Evolutionary conservation across 2,113 vertebrate species (phyloP).

Genomic region (Gymnocephalus cernua): DNA sequence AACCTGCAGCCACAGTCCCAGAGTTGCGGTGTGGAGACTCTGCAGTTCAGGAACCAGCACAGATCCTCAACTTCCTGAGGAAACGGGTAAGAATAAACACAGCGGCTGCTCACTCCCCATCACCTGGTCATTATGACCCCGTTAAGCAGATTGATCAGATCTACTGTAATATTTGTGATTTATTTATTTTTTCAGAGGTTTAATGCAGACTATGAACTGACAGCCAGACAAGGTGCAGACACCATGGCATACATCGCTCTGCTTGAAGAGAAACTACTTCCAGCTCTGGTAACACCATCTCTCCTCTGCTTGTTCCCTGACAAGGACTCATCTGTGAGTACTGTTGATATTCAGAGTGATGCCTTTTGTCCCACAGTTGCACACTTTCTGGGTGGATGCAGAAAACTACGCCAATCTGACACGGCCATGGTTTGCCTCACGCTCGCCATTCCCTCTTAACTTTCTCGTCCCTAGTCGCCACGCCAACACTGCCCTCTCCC

Average conservation of each 20-base stretch:
- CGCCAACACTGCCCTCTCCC: slow-evolving; percentile 89
- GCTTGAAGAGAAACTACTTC: slow-evolving; percentile 94
- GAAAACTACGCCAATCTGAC: slow-evolving; percentile 96
- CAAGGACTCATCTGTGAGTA: background rate
- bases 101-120: background rate
- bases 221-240: slow-evolving; percentile 95
- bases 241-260: slow-evolving; percentile 96
- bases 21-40: slow-evolving; percentile 86
- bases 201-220: slow-evolving; percentile 95
- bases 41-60: slow-evolving; percentile 89
- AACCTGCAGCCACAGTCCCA: slow-evolving; percentile 84
- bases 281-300: slow-evolving; percentile 87
- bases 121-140: background rate
- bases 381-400: slow-evolving; percentile 98
- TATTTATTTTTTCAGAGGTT: slow-evolving; percentile 86
- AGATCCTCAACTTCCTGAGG: slow-evolving; percentile 94
- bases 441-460: slow-evolving; percentile 92
- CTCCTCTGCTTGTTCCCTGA: background rate
- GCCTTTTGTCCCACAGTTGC: slow-evolving; percentile 84
- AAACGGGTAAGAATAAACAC: slow-evolving; percentile 85
- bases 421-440: slow-evolving; percentile 95
- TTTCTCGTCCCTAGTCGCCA: slow-evolving; percentile 90
- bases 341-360: background rate
- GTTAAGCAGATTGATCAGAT: background rate
- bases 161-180: background rate